Evolutionary conservation across 1,140 invertebrate species (phyloP), one percentile per base, ranked within the genome.

Genomic region (Drosophila pectinifera): DNA sequence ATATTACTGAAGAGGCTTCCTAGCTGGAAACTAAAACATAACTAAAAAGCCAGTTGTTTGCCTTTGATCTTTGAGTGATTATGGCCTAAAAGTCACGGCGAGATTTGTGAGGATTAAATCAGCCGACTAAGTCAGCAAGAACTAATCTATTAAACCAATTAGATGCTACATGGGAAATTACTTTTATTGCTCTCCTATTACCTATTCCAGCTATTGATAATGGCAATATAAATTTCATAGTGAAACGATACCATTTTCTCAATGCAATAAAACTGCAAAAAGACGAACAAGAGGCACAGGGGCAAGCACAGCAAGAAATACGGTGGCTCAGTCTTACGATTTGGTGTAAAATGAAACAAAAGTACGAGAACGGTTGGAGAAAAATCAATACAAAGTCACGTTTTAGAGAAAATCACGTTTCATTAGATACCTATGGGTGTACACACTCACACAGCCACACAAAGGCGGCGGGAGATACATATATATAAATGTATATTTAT

Each of bases 381-480:
- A 89, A 91, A 91, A 91, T 91, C 90, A 91, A 91, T 91, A 91
- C 81, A 91, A 91, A 91, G 90, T 91, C 90, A 91, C 90, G 90
- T 91, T 91, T 91, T 80, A 73, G 49, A 73, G 86, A 90, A 90
- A 90, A 86, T 90, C 86, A 90, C 86, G 86, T 90, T 86, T 80
- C 86, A 90, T 90, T 89, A 89, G 84, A 89, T 89, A 89, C 84
- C 84, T 89, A 80, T 63, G 70, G 38, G 56, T 64, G 55, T 43
- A 51, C 54, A 72, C 64, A 70, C 31, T 38, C 48, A 55, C 14
- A 54, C 62, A 53, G 16, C 31, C 22, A 58, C 28, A 62, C 22
- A 69, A 51, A 34, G 48, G 53, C 59, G 10, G 31, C 53, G 54
- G 69, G 31, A 64, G 8, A 49, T 46, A 54, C 26, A 64, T 34